Base-by-base conservation (phyloP, 2,113 vertebrate genomes). In the Scomber scombrus region DNA sequence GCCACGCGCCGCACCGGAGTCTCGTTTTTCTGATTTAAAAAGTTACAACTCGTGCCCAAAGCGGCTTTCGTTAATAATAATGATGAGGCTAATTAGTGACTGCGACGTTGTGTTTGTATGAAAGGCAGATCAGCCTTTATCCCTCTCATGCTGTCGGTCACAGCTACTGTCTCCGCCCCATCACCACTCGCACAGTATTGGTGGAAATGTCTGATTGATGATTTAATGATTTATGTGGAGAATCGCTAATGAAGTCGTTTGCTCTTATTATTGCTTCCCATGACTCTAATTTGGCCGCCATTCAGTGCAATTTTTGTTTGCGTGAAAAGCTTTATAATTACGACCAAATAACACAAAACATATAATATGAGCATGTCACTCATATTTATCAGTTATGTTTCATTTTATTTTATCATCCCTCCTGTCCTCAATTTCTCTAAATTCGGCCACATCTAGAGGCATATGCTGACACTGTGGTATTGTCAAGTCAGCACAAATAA, bases 161-260 rank as follows among this genome's bases (percentile, higher is more conserved):
- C 75, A 6, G 56, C 52, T 26, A 23, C 57, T 84, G 90, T 89
- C 91, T 84, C 91, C 92, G 90, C 91, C 91, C 90, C 90, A 75
- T 75, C 69, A 34, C 54, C 78, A 43, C 77, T 2, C 43, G 8
- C 69, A 21, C 52, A 31, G 65, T 4, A 71, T 21, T 85, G 60
- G 71, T 73, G 29, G 47, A 70, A n/a, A 60, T 57, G 6, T 50
- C 4, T 10, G 9, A 72, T 49, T 45, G 60, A 19, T 71, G 50
- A 34, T 47, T 60, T 9, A 15, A 15, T n/a, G 1, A 45, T 67
- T 71, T 11, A 45, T 29, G 8, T 18, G n/a, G 16, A 50, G 8
- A 50, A 14, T 64, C 56, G 45, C 3, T 4, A 16, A 31, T 60
- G 5, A 4, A 6, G 16, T 8, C 1, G 21, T 61, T 18, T 47